Evolutionary conservation across 1,140 invertebrate genomes (phyloP).

Genomic region (Drosophila virilis): DNA sequence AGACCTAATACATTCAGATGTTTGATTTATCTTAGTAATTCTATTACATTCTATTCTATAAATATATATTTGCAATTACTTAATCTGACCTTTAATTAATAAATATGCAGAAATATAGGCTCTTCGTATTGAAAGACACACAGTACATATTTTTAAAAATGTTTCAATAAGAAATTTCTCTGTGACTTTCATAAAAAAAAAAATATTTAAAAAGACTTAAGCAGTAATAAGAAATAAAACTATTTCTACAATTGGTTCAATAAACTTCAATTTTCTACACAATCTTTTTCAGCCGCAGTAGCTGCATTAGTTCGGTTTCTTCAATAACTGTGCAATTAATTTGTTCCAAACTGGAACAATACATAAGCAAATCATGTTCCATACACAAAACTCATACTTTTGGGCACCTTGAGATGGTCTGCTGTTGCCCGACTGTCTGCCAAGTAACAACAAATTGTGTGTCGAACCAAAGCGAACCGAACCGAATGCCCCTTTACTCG

Average conservation of each 20-base stretch:
- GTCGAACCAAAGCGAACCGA: neutral
- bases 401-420: neutral
- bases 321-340: slow-evolving; percentile 35
- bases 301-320: slow-evolving; percentile 10
- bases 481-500: slow-evolving; percentile 47
- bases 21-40: no score
- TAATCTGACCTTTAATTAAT: no score
- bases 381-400: neutral
- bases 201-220: neutral
- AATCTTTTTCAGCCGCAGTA: slow-evolving; percentile 15
- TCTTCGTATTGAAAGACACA: no score
- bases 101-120: no score
- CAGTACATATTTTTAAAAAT: neutral
- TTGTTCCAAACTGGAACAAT: slow-evolving; percentile 26
- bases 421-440: slow-evolving; percentile 63
- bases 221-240: neutral
- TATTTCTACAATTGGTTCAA: no score
- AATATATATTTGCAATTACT: no score
- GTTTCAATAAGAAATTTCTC: neutral
- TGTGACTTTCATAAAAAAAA: neutral
- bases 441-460: slow-evolving; percentile 54
- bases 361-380: slow-evolving; percentile 39
- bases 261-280: neutral
- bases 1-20: no score
- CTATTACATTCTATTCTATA: no score